Conservation (phyloP, 1,140 invertebrate species). For the Stenopsyche tienmushanensis region DNA sequence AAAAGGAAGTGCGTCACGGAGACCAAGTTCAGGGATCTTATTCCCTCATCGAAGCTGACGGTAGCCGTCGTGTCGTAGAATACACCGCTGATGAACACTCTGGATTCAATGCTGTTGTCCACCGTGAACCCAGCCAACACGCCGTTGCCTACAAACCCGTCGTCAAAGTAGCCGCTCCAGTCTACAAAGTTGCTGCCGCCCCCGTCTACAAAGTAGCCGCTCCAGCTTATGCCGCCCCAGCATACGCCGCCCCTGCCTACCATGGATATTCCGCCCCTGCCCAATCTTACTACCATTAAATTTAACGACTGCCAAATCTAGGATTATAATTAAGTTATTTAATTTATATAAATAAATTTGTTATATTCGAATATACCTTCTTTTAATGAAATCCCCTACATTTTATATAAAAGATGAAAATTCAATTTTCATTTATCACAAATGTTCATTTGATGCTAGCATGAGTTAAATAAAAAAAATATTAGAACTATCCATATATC, state of each 20-base stretch:
- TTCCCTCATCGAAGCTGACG: constrained; percentile 64
- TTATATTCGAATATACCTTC: too few species aligned
- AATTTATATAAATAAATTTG: not conserved
- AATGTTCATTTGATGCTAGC: too few species aligned
- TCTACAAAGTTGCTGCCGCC: constrained; percentile 38
- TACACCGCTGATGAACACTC: constrained; percentile 72
- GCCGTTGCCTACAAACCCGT: constrained; percentile 45
- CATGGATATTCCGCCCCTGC: constrained; percentile 20
- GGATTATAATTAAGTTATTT: not conserved
- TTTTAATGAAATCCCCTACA: too few species aligned
- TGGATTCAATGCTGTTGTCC: constrained; percentile 70
- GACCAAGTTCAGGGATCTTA: constrained; percentile 57
- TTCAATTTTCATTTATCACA: too few species aligned
- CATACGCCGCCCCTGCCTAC: constrained; percentile 41
- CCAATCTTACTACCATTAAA: constrained; percentile 24
- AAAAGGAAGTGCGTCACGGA: constrained; percentile 56
- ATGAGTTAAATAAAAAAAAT: too few species aligned
- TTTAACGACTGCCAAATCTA: not conserved
- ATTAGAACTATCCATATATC: too few species aligned
- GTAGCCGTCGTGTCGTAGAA: constrained; percentile 68
- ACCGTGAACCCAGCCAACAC: constrained; percentile 55
- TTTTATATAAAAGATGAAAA: too few species aligned
- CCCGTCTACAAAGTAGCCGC: constrained; percentile 43
- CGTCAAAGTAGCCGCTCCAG: constrained; percentile 46
- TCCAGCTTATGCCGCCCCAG: constrained; percentile 42